Evolutionary conservation across 2,797 vertebrate species (phyloP), one percentile per base, ranked within the genome.

Genomic region (Chaetophractus vellerosus): DNA sequence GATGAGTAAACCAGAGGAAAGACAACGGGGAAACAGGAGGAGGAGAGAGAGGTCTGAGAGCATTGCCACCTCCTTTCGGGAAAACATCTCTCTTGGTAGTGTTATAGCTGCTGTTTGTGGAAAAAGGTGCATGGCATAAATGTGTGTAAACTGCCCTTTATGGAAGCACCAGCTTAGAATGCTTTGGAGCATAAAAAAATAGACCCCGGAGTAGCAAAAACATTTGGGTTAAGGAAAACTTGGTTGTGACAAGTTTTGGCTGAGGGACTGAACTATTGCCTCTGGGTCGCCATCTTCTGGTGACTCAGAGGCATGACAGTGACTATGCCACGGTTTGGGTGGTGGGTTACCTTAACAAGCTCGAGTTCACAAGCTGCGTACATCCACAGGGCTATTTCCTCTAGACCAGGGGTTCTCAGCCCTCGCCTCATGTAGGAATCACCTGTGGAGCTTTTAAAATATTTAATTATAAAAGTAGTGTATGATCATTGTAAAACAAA

Each of bases 271-370:
- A 0, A 41, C 24, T 86, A 48, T 69, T 89, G 55, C 87, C 82
- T 96, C 83, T 31, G 75, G 18, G 6, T 59, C 5, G 28, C 94
- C 95, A 94, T 92, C 92, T 95, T 81, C 95, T 94, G 96, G 93
- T 31, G 1, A 18, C 0, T 91, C 1, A 0, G 9, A 9, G 33
- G 3, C 59, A 83, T 76, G 38, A 48, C 92, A 81, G 28, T 82
- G 78, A 41, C 31, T 19, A 11, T 16, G 1, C 4, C 9, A 2
- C 59, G 19, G 19, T 24, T 63, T 69, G 52, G 59, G 9, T 6
- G 80, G 45, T 74, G 15, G 50, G 75, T 88, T 85, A 94, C 91
- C 38, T 55, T 50, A 19, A 26, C 9, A 1, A 41, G 19, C 66
- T 64, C 41, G 19, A 18, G 10, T 36, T 68, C 48, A 6, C 24